phyloP scores from a whole-genome alignment of 2,888 invertebrate species.

The Taenaris catops region DNA sequence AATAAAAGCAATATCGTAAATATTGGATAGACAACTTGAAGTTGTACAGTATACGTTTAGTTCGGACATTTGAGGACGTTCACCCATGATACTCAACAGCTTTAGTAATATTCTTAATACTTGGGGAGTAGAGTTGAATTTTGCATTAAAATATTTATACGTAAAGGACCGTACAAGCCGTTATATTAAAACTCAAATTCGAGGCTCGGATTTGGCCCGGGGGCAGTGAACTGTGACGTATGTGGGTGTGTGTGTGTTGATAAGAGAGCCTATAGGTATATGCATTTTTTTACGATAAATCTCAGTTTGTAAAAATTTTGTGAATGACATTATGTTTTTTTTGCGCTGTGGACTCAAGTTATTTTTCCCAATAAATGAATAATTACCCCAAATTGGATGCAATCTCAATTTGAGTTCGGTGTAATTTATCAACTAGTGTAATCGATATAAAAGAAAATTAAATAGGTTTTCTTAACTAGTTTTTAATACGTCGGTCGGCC shows the following conservation, averaged over 20 bases:
- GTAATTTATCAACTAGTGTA: too few relatives aligned
- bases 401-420: too few relatives aligned
- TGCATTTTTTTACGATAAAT: too few relatives aligned
- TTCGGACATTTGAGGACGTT: conserved; percentile 60
- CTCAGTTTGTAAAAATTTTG: too few relatives aligned
- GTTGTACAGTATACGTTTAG: conserved; percentile 38
- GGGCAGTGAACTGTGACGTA: conserved; percentile 33
- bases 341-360: too few relatives aligned
- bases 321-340: too few relatives aligned
- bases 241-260: conserved; percentile 29
- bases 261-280: conserved; percentile 3
- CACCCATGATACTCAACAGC: conserved; percentile 41
- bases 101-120: conserved; percentile 5
- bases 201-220: conserved; percentile 40
- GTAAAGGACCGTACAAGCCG: conserved; percentile 39
- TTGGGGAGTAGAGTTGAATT: conserved; percentile 9
- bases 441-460: too few relatives aligned
- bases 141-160: conserved; percentile 5
- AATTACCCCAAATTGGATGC: too few relatives aligned
- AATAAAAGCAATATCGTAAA: conserved; percentile 33
- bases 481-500: too few relatives aligned
- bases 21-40: conserved; percentile 31
- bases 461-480: too few relatives aligned
- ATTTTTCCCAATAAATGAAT: too few relatives aligned
- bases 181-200: conserved; percentile 72